Conservation (phyloP, 2,797 vertebrate genomes). For the Crocodylus rhombifer region DNA sequence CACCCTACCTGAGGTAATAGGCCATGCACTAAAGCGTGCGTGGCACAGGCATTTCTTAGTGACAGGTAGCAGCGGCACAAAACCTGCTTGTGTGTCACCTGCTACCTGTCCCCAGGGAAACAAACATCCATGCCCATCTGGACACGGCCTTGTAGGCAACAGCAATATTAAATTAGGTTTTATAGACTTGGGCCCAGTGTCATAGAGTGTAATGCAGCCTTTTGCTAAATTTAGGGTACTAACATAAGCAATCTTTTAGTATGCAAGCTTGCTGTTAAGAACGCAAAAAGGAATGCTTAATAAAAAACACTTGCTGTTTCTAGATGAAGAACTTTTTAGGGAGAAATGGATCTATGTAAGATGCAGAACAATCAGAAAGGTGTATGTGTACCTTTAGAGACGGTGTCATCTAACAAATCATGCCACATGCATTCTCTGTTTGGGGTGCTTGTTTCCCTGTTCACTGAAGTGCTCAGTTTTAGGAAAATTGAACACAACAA, state of each 20-base stretch:
- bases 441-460: constrained; percentile 35
- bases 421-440: neutral
- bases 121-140: too few species aligned
- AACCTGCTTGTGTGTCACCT: too few species aligned
- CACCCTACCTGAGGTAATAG: too few species aligned
- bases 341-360: neutral
- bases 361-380: constrained; percentile 1
- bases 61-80: too few species aligned
- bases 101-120: too few species aligned
- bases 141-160: neutral
- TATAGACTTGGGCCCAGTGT: accelerated
- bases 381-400: neutral
- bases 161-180: accelerated
- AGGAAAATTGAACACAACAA: constrained; percentile 45
- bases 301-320: neutral
- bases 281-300: neutral
- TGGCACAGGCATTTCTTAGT: too few species aligned
- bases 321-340: neutral
- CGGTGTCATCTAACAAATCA: neutral
- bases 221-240: neutral
- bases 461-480: constrained; percentile 66
- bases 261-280: neutral
- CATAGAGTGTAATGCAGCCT: neutral
- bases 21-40: too few species aligned
- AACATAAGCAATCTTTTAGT: neutral